These are phyloP conservation scores for Samia ricini DNA, from an alignment of 1,140 invertebrate species.

Conservation along the genomic window DNA sequence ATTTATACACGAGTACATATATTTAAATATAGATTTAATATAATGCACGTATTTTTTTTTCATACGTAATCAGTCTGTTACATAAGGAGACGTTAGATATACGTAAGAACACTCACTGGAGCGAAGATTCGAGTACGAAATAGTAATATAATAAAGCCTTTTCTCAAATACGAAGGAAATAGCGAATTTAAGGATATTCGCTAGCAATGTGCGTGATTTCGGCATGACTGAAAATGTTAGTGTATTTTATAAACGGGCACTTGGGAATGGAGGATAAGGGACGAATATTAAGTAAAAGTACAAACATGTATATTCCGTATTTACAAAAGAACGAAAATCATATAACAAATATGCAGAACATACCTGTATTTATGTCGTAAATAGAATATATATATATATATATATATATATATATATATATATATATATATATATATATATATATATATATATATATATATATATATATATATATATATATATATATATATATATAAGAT, in stretches of 20 bases:
- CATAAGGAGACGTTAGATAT: background rate
- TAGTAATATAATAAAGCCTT: conserved; percentile 1
- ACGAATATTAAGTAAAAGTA: conserved; percentile 3
- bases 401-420: too few relatives aligned
- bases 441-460: too few relatives aligned
- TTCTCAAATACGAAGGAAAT: conserved; percentile 1
- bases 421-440: too few relatives aligned
- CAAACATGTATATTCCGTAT: background rate
- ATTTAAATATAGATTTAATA: background rate
- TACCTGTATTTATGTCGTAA: too few relatives aligned
- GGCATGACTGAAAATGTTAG: conserved; percentile 3
- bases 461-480: too few relatives aligned
- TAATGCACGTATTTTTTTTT: background rate
- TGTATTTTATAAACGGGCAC: conserved; percentile 1
- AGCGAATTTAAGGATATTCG: background rate
- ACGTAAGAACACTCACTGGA: background rate
- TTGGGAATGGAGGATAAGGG: background rate
- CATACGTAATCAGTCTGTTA: background rate
- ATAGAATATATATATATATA: too few relatives aligned
- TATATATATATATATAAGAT: too few relatives aligned
- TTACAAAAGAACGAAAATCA: background rate
- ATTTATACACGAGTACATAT: background rate
- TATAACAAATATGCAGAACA: too few relatives aligned
- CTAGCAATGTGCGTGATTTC: conserved; percentile 4
- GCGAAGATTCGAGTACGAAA: background rate